Conservation (phyloP, 2,113 vertebrate genomes). For the cattle (Bos taurus) region DNA sequence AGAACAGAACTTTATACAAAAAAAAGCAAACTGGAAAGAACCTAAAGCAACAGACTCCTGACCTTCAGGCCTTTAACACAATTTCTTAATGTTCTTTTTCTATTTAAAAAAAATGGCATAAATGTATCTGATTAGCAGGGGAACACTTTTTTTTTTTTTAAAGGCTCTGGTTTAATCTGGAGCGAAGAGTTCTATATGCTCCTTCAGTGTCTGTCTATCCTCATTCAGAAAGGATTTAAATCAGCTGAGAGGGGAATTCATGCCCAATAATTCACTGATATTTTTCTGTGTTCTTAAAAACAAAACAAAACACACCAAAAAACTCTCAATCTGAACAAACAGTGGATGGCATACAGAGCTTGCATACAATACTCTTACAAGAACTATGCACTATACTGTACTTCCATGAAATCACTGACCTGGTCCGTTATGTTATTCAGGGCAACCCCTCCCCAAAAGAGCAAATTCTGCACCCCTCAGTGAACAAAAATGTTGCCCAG, state of each 20-base stretch:
- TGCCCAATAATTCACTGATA: constrained; percentile 65
- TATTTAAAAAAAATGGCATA: constrained; percentile 80
- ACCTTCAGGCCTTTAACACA: constrained; percentile 81
- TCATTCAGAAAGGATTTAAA: constrained; percentile 72
- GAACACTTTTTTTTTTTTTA: constrained; percentile 39
- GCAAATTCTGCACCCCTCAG: constrained; percentile 81
- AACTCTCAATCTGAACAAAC: constrained; percentile 72
- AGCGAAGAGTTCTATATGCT: constrained; percentile 72
- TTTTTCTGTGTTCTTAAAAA: constrained; percentile 61
- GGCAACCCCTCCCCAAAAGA: constrained; percentile 79
- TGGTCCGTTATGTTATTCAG: constrained; percentile 81
- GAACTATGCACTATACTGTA: constrained; percentile 73
- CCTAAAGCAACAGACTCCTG: constrained; percentile 81
- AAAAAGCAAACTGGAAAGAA: constrained; percentile 81
- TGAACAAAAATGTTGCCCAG: constrained; percentile 81
- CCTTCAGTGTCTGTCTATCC: constrained; percentile 65
- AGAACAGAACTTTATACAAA: constrained; percentile 85
- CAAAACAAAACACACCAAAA: constrained; percentile 2
- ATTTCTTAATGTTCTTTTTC: constrained; percentile 76
- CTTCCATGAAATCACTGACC: constrained; percentile 81
- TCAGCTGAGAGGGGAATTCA: constrained; percentile 65
- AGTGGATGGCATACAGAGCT: constrained; percentile 81
- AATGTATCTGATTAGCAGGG: constrained; percentile 82
- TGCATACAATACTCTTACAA: constrained; percentile 77
- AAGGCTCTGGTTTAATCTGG: constrained; percentile 81